phyloP scores from a whole-genome alignment of 2,797 vertebrate genomes.

The Psittacula echo region DNA sequence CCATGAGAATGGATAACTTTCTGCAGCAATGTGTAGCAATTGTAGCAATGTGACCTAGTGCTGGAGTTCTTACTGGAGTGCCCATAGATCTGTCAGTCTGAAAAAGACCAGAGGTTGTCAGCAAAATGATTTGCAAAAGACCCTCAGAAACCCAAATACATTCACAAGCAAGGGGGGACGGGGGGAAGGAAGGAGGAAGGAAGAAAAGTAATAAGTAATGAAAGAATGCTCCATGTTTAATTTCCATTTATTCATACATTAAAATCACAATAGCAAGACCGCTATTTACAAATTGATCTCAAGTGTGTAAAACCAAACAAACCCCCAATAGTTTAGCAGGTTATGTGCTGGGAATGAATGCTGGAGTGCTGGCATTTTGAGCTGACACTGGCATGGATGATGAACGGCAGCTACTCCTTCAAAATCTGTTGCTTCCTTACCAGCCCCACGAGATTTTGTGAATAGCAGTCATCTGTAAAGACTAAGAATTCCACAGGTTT shows the following conservation, averaged over 20 bases:
- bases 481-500: not conserved
- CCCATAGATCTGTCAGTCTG: not conserved
- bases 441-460: not conserved
- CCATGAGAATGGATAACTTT: not conserved
- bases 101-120: not conserved
- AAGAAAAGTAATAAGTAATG: not conserved
- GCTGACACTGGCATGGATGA: not conserved
- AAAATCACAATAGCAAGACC: not conserved
- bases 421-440: not conserved
- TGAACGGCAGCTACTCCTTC: not conserved
- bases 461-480: not conserved
- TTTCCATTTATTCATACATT: not conserved
- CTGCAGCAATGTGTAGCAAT: not conserved
- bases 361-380: rapidly evolving
- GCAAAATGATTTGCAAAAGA: not conserved
- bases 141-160: not conserved
- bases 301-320: not conserved
- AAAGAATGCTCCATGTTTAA: not conserved
- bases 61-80: not conserved
- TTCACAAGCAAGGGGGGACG: not conserved
- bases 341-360: not conserved
- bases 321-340: not conserved
- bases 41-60: not conserved
- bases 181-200: not conserved
- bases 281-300: not conserved